Conservation (phyloP, 2,113 vertebrate genomes). For the Gallinago media region DNA sequence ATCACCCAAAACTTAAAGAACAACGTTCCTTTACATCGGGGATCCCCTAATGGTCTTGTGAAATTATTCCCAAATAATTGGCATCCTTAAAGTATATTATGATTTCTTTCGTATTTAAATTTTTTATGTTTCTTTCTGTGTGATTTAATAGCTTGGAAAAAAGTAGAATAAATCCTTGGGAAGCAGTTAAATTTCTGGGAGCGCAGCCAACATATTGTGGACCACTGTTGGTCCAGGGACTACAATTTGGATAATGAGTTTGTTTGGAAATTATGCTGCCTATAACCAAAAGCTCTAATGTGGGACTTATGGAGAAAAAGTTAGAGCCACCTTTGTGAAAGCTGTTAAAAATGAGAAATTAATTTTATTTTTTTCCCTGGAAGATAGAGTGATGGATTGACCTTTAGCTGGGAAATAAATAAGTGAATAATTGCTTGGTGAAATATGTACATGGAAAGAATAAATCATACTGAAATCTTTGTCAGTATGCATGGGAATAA, state of each 20-base stretch:
- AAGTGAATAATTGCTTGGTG: conserved; percentile 11
- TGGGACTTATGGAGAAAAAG: not conserved
- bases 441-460: not conserved
- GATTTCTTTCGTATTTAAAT: not conserved
- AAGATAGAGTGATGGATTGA: not conserved
- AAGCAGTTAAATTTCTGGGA: not conserved
- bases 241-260: not conserved
- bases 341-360: not conserved
- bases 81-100: rapidly evolving
- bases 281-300: not conserved
- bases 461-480: not conserved
- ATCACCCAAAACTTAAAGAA: not conserved
- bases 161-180: not conserved
- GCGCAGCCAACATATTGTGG: not conserved
- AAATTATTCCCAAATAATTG: not conserved
- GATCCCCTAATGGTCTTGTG: not conserved
- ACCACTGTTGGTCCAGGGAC: not conserved
- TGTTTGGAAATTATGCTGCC: not conserved
- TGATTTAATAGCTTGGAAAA: not conserved
- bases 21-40: not conserved
- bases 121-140: not conserved
- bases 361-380: not conserved
- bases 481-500: not conserved
- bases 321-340: not conserved
- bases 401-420: conserved; percentile 29